Conservation (phyloP, 2,113 vertebrate genomes). For the Leptocoma aspasia region DNA sequence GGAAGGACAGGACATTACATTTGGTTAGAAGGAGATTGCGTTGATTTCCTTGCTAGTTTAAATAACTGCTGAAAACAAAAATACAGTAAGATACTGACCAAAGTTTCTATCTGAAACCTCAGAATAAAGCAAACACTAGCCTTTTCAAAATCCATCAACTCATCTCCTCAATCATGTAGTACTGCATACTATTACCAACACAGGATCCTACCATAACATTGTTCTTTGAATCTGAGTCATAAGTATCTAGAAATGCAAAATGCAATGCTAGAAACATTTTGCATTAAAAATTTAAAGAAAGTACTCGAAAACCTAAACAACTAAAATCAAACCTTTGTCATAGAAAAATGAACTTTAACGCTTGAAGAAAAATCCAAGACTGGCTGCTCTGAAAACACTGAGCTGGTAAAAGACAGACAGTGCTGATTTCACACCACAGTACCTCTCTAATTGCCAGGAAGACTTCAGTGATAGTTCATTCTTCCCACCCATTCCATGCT, state of each 20-base stretch:
- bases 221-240: not conserved
- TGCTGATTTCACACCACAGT: not conserved
- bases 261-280: not conserved
- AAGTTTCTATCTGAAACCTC: not conserved
- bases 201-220: not conserved
- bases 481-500: not conserved
- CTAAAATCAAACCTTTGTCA: not conserved
- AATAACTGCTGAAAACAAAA: not conserved
- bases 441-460: not conserved
- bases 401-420: not conserved
- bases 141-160: not conserved
- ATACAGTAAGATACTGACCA: not conserved
- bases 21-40: not conserved
- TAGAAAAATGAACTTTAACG: not conserved
- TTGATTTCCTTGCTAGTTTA: not conserved
- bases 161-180: not conserved
- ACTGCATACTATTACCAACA: not conserved
- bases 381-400: not conserved
- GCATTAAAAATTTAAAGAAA: not conserved
- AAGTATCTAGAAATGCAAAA: not conserved
- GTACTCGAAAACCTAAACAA: not conserved
- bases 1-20: not conserved
- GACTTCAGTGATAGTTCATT: not conserved
- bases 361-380: not conserved
- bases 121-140: not conserved